phyloP scores from a whole-genome alignment of 2,888 invertebrate genomes.

The Caenorhabditis sp. region DNA sequence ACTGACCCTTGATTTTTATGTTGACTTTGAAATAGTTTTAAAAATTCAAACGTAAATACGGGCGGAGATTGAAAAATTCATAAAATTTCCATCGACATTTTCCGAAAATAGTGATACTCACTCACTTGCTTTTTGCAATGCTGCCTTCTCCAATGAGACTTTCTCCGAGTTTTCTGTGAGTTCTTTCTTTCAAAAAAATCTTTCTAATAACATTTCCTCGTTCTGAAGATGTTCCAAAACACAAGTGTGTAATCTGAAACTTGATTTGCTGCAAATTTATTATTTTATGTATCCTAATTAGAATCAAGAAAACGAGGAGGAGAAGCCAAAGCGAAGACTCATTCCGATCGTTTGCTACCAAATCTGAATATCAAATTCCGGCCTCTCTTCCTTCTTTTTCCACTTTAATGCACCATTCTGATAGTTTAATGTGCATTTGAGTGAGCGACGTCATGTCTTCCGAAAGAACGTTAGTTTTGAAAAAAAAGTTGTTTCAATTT shows the following conservation, averaged over 20 bases:
- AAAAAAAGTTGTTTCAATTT: background rate
- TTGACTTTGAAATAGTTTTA: no score
- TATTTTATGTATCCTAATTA: constrained; percentile 24
- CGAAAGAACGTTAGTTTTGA: constrained; percentile 28
- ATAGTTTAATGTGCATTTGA: constrained; percentile 1
- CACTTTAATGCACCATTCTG: background rate
- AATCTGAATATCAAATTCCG: constrained; percentile 49
- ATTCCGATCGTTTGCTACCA: constrained; percentile 7
- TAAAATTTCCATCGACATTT: no score
- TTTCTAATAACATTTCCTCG: no score
- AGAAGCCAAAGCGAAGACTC: constrained; percentile 8
- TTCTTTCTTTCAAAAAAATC: background rate
- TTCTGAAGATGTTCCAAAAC: background rate
- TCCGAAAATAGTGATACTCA: no score
- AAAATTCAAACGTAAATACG: no score
- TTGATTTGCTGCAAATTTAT: constrained; percentile 4
- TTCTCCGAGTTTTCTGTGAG: no score
- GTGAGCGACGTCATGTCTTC: background rate
- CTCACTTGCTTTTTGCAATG: no score
- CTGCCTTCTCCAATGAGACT: no score
- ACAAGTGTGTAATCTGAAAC: constrained; percentile 1
- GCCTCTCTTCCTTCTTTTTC: constrained; percentile 1
- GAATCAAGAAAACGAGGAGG: constrained; percentile 28
- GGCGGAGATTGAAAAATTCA: no score
- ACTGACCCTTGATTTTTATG: no score